phyloP scores from a whole-genome alignment of 2,113 vertebrate genomes.

The Seriola quinqueradiata region DNA sequence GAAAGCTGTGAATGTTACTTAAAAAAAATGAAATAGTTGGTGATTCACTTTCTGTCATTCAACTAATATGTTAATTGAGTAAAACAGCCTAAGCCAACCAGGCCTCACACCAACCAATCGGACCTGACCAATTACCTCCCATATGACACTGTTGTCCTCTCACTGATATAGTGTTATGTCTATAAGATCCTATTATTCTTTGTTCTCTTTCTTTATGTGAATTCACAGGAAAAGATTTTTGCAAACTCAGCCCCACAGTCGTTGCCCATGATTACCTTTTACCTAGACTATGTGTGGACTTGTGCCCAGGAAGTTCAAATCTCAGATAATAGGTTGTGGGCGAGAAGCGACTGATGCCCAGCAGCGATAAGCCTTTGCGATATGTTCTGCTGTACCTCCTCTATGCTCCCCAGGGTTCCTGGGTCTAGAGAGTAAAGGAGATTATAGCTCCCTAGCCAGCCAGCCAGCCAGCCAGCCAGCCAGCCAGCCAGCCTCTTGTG shows the following conservation, averaged over 20 bases:
- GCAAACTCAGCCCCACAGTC: slow-evolving; percentile 5
- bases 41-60: too few relatives aligned
- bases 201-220: neutral
- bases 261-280: slow-evolving; percentile 34
- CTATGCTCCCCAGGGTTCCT: slow-evolving; percentile 58
- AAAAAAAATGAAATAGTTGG: neutral
- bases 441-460: slow-evolving; percentile 59
- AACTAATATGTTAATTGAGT: neutral
- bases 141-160: neutral
- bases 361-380: slow-evolving; percentile 66
- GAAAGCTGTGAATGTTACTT: neutral
- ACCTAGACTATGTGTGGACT: slow-evolving; percentile 57
- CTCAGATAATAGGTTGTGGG: slow-evolving; percentile 64
- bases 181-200: neutral
- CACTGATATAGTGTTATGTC: neutral
- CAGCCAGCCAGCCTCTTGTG: slow-evolving; percentile 54
- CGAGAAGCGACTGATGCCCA: slow-evolving; percentile 61
- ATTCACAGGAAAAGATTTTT: neutral
- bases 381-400: slow-evolving; percentile 55
- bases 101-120: neutral
- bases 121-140: neutral
- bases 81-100: neutral
- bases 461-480: slow-evolving; percentile 22
- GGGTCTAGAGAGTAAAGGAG: slow-evolving; percentile 66
- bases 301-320: slow-evolving; percentile 70